Evolutionary conservation across 1,140 invertebrate genomes (phyloP).

Genomic region (Paraescarpia echinospica): DNA sequence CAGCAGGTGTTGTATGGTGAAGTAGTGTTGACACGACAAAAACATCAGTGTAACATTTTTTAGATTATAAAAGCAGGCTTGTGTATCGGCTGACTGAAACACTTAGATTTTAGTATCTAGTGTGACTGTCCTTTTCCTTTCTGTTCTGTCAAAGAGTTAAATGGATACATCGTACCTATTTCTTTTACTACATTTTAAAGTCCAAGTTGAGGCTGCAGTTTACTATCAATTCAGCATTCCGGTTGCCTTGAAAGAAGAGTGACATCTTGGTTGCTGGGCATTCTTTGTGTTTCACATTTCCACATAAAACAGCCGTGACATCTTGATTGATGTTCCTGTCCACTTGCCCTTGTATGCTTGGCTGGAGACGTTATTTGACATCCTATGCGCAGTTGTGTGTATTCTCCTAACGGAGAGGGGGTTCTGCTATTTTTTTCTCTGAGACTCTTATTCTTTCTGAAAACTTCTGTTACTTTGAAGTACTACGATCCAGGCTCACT

Average conservation of each 20-base stretch:
- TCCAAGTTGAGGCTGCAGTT: background rate
- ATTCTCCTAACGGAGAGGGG: too few species aligned
- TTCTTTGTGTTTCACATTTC: background rate
- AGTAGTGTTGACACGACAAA: too few species aligned
- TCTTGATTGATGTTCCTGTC: background rate
- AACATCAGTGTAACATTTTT: too few species aligned
- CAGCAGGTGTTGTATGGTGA: too few species aligned
- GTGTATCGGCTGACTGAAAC: background rate
- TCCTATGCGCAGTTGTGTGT: background rate
- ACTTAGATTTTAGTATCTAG: background rate
- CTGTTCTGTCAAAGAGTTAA: background rate
- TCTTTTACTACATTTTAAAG: background rate
- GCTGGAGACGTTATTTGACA: background rate
- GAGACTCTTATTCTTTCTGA: too few species aligned
- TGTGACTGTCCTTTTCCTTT: background rate
- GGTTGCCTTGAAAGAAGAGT: background rate
- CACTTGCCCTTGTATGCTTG: background rate
- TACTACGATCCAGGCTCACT: too few species aligned
- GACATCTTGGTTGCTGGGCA: background rate
- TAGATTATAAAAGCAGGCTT: background rate
- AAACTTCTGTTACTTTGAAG: too few species aligned
- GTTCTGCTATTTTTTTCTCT: too few species aligned
- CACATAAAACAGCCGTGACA: background rate
- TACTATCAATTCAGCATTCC: background rate
- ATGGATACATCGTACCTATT: background rate